These are phyloP conservation scores for Leucopternis melanops DNA, from an alignment of 2,113 vertebrate species.

Conservation along the genomic window DNA sequence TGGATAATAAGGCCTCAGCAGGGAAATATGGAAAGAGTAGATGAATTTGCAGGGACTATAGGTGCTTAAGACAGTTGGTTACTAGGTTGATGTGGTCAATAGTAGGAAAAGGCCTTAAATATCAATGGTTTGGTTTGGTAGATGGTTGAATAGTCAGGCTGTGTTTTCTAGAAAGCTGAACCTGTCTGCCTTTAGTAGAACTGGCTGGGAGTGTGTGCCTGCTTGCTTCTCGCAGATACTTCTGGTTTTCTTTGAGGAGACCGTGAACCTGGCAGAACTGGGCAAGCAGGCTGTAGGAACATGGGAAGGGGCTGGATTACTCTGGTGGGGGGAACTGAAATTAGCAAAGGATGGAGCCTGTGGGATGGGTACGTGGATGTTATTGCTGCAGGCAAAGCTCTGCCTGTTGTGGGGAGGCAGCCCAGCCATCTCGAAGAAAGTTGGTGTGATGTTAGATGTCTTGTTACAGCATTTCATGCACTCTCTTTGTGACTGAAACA, in stretches of 20 bases:
- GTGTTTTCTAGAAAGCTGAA: not conserved
- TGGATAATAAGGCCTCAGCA: not conserved
- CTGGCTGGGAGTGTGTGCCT: not conserved
- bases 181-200: not conserved
- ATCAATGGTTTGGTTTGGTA: not conserved
- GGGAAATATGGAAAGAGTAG: not conserved
- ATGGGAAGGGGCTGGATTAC: not conserved
- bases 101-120: not conserved
- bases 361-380: rapidly evolving
- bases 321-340: not conserved
- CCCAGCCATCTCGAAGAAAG: not conserved
- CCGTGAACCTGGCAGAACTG: not conserved
- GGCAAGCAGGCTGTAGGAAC: not conserved
- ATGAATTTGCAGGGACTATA: not conserved
- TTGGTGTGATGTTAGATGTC: not conserved
- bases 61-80: not conserved
- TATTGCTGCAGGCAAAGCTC: not conserved
- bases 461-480: not conserved
- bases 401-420: not conserved
- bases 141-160: not conserved
- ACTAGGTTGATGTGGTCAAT: not conserved
- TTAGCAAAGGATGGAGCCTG: not conserved
- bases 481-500: not conserved
- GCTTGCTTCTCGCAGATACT: not conserved
- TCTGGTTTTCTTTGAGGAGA: not conserved